Evolutionary conservation across 2,888 invertebrate genomes (phyloP), one percentile per base, ranked within the genome.

Genomic region (Zygothrica quintamaculata): DNA sequence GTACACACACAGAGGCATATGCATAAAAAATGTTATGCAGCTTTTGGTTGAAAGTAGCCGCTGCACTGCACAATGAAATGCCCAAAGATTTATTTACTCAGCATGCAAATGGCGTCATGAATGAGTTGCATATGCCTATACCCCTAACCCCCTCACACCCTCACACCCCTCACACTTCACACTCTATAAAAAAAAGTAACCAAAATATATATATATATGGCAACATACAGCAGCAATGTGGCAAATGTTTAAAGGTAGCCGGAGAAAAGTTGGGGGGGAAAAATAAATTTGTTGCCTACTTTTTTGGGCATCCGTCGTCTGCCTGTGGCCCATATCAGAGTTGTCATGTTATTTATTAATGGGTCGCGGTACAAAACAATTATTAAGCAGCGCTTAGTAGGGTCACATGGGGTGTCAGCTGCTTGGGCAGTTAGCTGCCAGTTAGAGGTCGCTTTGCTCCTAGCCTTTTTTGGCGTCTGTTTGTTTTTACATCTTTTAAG

Each of bases 51-150:
- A 29, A 56, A 59, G 43, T 52, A 52, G 44, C 44, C 66, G 65
- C 56, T 53, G 16, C 34, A 65, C 26, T 47, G 42, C 33, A 16
- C 64, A 37, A 53, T 37, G 31, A 61, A 65, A 22, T 56, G 66
- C 52, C 42, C 62, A 48, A 69, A 68, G 74, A 80, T 80, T 80
- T 81, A 82, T 78, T 74, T 78, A 66, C 72, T 61, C 52, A 62
- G 66, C 77, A 78, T 77, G 84, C 70, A 85, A 80, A 80, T 80
- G 72, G 76, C 58, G 60, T 44, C 68, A 70, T 84, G 78, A 84
- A 84, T 84, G 86, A 85, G 76, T 69, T 9, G 29, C n/a, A n/a
- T n/a, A n/a, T n/a, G n/a, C n/a, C n/a, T n/a, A n/a, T 9, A 9
- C 9, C n/a, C 29, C 71, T 77, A 68, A 74, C n/a, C n/a, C n/a